Base-by-base conservation (phyloP, 1,140 invertebrate species). In the Pinna nobilis region DNA sequence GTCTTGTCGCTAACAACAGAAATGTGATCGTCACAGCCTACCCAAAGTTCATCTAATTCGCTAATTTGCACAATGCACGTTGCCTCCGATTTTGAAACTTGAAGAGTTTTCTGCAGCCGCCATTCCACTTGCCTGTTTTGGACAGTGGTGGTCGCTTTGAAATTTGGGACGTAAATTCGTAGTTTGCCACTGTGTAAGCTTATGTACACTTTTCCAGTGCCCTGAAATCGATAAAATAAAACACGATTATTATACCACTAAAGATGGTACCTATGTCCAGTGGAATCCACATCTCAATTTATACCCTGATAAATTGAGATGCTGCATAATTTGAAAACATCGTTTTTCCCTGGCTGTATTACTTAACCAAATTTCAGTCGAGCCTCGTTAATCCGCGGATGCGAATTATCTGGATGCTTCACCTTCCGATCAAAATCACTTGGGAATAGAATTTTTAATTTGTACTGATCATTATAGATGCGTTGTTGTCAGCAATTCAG, bases 1-100 rank as follows among this genome's bases (percentile, higher is more conserved):
- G 71, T 76, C 4, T 23, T 44, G 13, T 74, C 64, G 47, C 53
- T 78, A 33, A 80, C 47, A 37, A 82, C 60, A 59, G 55, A 49
- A n/a, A 82, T 57, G 28, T 50, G 41, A 33, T 74, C 53, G 11
- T 74, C 78, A 69, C 78, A 79, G 37, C 64, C 78, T 18, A 74
- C 67, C 78, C 76, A 80, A 35, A 82, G 44, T 47, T 82, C 78
- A 28, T 73, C 68, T 33, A 20, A 35, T 32, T 28, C 33, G 50
- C n/a, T 11, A 4, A 50, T 37, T 33, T 37, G 50, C 35, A 13
- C 51, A 32, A 63, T 37, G 47, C 53, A 66, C 23, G 66, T 55
- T 25, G 50, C 66, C 23, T 41, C 47, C 39, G 25, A 25, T 23
- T 28, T 63, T 15, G 59, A 63, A 20, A 63, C 39, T 25, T 35